These are phyloP conservation scores for Lichenostomus cassidix DNA, from an alignment of 2,113 vertebrate genomes.

Conservation along the genomic window DNA sequence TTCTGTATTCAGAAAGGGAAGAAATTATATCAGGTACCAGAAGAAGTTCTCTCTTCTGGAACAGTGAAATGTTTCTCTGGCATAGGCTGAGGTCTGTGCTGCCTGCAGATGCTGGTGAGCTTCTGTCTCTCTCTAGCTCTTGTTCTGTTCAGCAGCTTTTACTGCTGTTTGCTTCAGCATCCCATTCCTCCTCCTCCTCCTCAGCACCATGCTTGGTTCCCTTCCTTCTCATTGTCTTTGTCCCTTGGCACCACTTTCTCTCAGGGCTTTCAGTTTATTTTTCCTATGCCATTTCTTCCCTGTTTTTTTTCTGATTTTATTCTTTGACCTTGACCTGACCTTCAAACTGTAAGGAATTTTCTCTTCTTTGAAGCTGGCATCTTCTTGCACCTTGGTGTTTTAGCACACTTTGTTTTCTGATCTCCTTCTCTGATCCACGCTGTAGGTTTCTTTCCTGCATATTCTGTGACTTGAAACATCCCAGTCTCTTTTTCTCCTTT, in stretches of 20 bases:
- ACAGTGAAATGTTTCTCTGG: not conserved
- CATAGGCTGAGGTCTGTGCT: not conserved
- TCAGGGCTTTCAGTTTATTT: not conserved
- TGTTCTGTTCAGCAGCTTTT: not conserved
- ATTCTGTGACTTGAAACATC: not conserved
- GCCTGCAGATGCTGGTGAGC: not conserved
- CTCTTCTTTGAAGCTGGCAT: not conserved
- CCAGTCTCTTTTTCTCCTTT: not conserved
- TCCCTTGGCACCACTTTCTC: not conserved
- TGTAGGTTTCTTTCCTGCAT: not conserved
- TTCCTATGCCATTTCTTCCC: not conserved
- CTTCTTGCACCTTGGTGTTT: not conserved
- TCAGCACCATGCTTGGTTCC: not conserved
- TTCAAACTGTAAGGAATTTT: not conserved
- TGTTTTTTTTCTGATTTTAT: not conserved
- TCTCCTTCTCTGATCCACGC: not conserved
- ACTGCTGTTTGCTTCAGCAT: not conserved
- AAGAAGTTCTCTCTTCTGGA: slow-evolving; percentile 39
- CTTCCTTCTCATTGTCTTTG: not conserved
- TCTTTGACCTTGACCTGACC: not conserved
- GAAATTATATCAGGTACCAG: not conserved
- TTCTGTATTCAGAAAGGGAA: slow-evolving; percentile 9
- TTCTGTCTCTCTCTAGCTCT: not conserved
- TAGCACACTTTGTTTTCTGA: not conserved
- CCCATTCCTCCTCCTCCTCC: not conserved